Evolutionary conservation across 2,888 invertebrate species (phyloP).

Genomic region (Alloplasta piceator): DNA sequence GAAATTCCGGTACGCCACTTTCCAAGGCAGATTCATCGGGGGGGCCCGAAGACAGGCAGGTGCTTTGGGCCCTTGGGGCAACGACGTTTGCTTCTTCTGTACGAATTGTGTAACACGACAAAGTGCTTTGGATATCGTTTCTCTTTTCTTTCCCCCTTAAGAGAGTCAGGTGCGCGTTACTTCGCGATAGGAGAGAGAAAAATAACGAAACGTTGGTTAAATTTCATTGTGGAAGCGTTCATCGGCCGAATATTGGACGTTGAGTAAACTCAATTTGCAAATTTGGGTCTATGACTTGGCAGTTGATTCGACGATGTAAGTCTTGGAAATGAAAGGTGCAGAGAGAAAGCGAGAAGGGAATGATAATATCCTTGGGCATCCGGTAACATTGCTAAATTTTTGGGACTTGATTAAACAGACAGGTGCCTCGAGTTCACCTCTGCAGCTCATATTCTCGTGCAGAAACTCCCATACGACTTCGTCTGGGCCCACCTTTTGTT

Average conservation of each 20-base stretch:
- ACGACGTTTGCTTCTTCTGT: slow-evolving; percentile 21
- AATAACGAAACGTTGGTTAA: slow-evolving; percentile 2
- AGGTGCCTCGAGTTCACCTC: slow-evolving; percentile 39
- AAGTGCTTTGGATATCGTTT: slow-evolving; percentile 4
- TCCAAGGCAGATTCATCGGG: slow-evolving; percentile 57
- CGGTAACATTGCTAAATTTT: slow-evolving; percentile 42
- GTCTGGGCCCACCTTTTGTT: slow-evolving; percentile 20
- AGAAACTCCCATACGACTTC: no score
- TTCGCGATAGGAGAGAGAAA: not conserved
- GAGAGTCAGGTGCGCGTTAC: slow-evolving; percentile 50
- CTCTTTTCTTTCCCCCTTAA: not conserved
- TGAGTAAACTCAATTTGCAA: no score
- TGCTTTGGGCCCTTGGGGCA: slow-evolving; percentile 30
- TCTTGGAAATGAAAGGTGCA: not conserved
- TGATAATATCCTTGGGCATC: slow-evolving; percentile 30
- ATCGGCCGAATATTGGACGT: no score
- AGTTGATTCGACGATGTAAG: no score
- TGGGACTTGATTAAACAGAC: slow-evolving; percentile 54
- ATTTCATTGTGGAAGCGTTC: no score
- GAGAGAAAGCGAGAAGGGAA: slow-evolving; percentile 42
- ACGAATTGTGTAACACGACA: slow-evolving; percentile 15
- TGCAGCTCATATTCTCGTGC: not conserved
- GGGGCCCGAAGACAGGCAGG: slow-evolving; percentile 56
- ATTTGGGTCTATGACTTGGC: no score
- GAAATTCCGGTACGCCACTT: slow-evolving; percentile 55